Conservation (phyloP, 1,140 invertebrate species). For the Lutraria rhynchaena region DNA sequence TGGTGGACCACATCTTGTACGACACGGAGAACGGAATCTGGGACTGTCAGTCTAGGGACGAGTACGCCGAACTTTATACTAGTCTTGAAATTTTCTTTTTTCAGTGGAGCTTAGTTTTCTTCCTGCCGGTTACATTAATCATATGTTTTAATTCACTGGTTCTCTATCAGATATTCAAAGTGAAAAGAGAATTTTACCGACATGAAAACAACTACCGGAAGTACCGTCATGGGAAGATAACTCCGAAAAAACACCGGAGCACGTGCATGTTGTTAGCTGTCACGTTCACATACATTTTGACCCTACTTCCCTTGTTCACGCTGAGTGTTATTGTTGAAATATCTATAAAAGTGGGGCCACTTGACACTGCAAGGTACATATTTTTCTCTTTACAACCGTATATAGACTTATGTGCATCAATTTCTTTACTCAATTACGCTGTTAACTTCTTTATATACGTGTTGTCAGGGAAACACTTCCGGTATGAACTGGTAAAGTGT, state of each 20-base stretch:
- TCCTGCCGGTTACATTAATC: slow-evolving; percentile 14
- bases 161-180: slow-evolving; percentile 70
- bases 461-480: slow-evolving; percentile 74
- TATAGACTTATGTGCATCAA: slow-evolving; percentile 62
- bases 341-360: slow-evolving; percentile 16
- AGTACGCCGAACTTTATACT: slow-evolving; percentile 17
- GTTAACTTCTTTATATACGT: slow-evolving; percentile 78
- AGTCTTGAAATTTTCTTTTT: slow-evolving; percentile 38
- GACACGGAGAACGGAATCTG: neutral
- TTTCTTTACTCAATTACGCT: slow-evolving; percentile 74
- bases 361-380: slow-evolving; percentile 3
- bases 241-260: slow-evolving; percentile 69
- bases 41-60: slow-evolving; percentile 3
- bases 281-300: slow-evolving; percentile 74
- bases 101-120: slow-evolving; percentile 18
- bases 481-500: slow-evolving; percentile 70
- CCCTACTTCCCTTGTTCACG: slow-evolving; percentile 71
- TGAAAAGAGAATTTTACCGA: slow-evolving; percentile 60
- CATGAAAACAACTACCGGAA: slow-evolving; percentile 50
- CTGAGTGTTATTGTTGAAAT: slow-evolving; percentile 67
- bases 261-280: slow-evolving; percentile 77
- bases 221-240: neutral
- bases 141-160: slow-evolving; percentile 71
- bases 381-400: slow-evolving; percentile 62
- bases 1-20: slow-evolving; percentile 13